phyloP scores from a whole-genome alignment of 2,888 invertebrate species.

The Myopa testacea region DNA sequence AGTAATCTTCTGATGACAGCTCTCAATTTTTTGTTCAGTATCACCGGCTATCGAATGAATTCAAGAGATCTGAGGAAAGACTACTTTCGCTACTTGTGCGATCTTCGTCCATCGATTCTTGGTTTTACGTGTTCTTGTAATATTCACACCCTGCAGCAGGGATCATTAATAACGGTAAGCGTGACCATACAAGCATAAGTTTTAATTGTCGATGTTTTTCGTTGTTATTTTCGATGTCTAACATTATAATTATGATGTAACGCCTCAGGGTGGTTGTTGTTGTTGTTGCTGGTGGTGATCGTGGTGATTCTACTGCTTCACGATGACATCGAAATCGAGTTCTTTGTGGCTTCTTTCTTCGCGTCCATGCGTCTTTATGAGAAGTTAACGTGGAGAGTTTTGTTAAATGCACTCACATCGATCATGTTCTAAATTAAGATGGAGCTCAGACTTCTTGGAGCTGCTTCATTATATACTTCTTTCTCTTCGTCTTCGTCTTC shows the following conservation, averaged over 20 bases:
- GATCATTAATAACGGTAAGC: constrained; percentile 33
- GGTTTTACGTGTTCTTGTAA: too few relatives aligned
- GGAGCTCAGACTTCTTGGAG: not conserved
- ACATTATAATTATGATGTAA: constrained; percentile 32
- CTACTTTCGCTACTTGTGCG: too few relatives aligned
- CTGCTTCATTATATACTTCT: too few relatives aligned
- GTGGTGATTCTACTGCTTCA: not conserved
- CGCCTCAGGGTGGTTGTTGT: constrained; percentile 13
- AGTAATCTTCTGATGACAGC: too few relatives aligned
- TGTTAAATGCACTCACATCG: constrained; percentile 21
- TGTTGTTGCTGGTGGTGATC: not conserved
- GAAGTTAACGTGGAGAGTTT: not conserved
- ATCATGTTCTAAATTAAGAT: constrained; percentile 20
- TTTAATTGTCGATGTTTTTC: not conserved
- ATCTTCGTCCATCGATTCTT: too few relatives aligned
- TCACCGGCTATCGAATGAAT: too few relatives aligned
- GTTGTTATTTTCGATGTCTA: constrained; percentile 19
- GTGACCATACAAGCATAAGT: constrained; percentile 5
- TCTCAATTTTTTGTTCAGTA: too few relatives aligned
- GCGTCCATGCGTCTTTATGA: constrained; percentile 9
- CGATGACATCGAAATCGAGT: not conserved
- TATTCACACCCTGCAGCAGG: too few relatives aligned
- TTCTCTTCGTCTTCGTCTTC: too few relatives aligned
- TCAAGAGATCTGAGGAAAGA: too few relatives aligned
- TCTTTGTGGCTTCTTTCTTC: not conserved